These are phyloP conservation scores for Rhyacophila evoluta DNA, from an alignment of 2,888 invertebrate genomes.

Conservation along the genomic window DNA sequence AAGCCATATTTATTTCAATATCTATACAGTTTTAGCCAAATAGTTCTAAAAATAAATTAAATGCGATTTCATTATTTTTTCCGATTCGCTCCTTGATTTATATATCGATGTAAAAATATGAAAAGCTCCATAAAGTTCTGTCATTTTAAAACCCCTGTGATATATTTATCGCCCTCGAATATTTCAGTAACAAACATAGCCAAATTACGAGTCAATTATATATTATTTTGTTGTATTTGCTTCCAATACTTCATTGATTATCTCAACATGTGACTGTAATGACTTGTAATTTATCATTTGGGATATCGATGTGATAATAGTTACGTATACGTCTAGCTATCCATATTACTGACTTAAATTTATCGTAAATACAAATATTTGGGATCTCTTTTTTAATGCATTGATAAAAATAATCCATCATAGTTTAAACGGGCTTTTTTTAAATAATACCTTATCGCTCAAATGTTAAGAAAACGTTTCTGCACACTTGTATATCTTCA, in stretches of 20 bases:
- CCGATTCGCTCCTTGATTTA: neutral
- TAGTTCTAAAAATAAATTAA: too few species aligned
- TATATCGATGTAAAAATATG: constrained; percentile 5
- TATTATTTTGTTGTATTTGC: neutral
- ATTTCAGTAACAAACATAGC: neutral
- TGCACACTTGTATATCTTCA: too few species aligned
- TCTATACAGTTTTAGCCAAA: too few species aligned
- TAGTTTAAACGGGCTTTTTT: too few species aligned
- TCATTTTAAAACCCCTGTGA: constrained; percentile 45
- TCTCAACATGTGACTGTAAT: constrained; percentile 42
- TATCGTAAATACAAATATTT: too few species aligned
- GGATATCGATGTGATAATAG: constrained; percentile 23
- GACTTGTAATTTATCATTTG: constrained; percentile 37
- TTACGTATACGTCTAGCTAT: too few species aligned
- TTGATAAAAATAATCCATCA: too few species aligned
- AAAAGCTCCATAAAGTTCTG: constrained; percentile 38
- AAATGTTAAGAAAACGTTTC: too few species aligned
- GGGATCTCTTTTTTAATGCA: too few species aligned
- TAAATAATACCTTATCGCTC: too few species aligned
- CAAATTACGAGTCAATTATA: neutral
- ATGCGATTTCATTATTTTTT: too few species aligned
- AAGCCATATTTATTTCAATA: neutral
- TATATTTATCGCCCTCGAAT: constrained; percentile 43
- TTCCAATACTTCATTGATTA: constrained; percentile 44
- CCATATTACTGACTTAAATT: too few species aligned